Percentiles rank a stretch among this genome's conserved stretches.
Conservation (phyloP, 2,888 invertebrate species). For the Polydrusus cervinus region DNA sequence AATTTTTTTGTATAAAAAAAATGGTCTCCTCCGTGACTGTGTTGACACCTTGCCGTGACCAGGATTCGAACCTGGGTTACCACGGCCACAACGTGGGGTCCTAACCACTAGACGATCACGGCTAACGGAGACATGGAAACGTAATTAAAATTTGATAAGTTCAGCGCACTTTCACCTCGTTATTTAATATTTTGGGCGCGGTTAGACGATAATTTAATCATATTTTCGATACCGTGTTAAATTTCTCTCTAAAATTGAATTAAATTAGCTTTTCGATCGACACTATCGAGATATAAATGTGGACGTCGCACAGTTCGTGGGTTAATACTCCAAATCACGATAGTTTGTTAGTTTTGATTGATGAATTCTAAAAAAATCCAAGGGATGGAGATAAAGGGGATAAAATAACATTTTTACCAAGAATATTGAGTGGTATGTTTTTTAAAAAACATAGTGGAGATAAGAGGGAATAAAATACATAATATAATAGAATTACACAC, state of each 20-base stretch:
- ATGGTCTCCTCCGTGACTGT: constrained; percentile 21
- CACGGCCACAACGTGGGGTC: constrained; percentile 77
- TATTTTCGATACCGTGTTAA: not conserved
- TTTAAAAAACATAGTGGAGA: no score
- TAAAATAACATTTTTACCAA: no score
- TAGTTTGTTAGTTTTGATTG: no score
- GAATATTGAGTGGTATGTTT: no score
- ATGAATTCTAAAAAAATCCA: no score
- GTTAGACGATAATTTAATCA: not conserved
- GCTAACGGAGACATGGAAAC: constrained; percentile 59
- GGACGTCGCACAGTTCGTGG: not conserved
- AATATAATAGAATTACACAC: no score
- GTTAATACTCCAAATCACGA: no score
- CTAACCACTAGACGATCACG: constrained; percentile 70
- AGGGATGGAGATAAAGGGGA: no score
- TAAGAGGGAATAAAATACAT: no score
- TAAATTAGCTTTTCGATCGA: not conserved
- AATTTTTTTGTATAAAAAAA: no score
- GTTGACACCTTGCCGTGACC: constrained; percentile 70
- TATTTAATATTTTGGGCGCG: not conserved
- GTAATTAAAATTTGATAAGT: not conserved
- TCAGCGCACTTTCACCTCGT: constrained; percentile 3
- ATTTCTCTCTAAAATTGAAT: not conserved
- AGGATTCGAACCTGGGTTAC: constrained; percentile 78
- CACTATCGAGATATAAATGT: not conserved